Evolutionary conservation across 2,888 invertebrate species (phyloP).

Genomic region (Cordilura impudica): DNA sequence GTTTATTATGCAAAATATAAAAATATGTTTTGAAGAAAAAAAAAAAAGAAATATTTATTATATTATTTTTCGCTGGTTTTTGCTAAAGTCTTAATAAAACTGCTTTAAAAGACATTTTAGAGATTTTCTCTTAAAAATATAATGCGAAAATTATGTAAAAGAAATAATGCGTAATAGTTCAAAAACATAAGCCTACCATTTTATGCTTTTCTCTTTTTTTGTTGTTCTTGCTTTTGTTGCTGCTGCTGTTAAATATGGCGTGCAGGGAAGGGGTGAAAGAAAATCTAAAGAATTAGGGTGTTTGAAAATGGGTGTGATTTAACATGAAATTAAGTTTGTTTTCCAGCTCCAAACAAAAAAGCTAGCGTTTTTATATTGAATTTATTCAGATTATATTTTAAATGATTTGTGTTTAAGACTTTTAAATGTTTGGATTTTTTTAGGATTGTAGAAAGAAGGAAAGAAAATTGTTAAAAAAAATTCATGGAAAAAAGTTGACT

Average conservation of each 20-base stretch:
- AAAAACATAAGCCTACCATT: conserved; percentile 51
- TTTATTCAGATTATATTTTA: conserved; percentile 49
- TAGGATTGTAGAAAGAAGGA: neutral
- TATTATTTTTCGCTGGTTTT: conserved; percentile 4
- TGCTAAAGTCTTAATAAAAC: conserved; percentile 30
- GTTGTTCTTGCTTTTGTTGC: neutral
- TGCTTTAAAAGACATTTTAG: conserved; percentile 45
- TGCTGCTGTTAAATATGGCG: neutral
- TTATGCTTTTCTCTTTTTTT: conserved; percentile 3
- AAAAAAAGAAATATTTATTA: conserved; percentile 4
- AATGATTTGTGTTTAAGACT: conserved; percentile 53
- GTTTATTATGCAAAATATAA: conserved; percentile 61
- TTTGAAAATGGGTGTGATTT: conserved; percentile 52
- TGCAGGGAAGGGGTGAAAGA: neutral
- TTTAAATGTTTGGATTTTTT: conserved; percentile 40
- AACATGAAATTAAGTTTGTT: conserved; percentile 46
- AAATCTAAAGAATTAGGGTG: neutral
- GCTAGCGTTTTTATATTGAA: conserved; percentile 13
- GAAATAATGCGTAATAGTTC: conserved; percentile 45
- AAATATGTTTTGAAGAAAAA: conserved; percentile 21
- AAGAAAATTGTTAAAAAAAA: conserved; percentile 4
- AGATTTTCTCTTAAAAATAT: conserved; percentile 42
- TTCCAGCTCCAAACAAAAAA: neutral
- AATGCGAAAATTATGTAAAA: conserved; percentile 61
- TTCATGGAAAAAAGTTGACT: neutral